A percentile compares a stretch with the other conserved stretches of the same genome.
Evolutionary conservation across 2,888 invertebrate species (phyloP).

Genomic region (Conops quadrifasciatus): DNA sequence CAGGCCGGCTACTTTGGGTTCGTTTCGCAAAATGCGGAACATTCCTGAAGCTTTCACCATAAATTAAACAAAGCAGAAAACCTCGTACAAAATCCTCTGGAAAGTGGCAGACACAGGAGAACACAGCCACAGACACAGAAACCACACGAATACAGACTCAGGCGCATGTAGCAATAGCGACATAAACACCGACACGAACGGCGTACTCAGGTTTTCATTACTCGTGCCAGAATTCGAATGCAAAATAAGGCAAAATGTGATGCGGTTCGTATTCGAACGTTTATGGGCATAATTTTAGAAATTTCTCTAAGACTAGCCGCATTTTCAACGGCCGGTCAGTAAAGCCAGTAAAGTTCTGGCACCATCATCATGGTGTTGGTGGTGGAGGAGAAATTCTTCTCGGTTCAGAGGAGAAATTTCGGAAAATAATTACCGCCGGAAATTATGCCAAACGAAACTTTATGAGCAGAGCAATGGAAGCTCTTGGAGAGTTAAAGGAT

Average conservation of each 20-base stretch:
- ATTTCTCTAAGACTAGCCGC: not conserved
- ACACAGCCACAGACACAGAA: conserved; percentile 20
- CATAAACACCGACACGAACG: not conserved
- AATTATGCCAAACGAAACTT: conserved; percentile 19
- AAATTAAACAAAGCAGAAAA: conserved; percentile 53
- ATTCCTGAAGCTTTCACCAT: conserved; percentile 46
- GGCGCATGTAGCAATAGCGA: not conserved
- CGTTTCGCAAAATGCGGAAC: too few relatives aligned
- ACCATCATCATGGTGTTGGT: too few relatives aligned
- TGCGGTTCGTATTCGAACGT: conserved; percentile 33
- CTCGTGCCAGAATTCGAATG: not conserved
- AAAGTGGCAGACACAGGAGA: conserved; percentile 12
- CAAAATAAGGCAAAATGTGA: conserved; percentile 48
- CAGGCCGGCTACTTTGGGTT: too few relatives aligned
- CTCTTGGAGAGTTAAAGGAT: too few relatives aligned
- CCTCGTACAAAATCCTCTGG: conserved; percentile 36
- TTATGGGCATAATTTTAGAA: conserved; percentile 23
- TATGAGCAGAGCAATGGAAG: too few relatives aligned
- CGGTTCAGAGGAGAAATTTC: not conserved
- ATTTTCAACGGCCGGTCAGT: not conserved
- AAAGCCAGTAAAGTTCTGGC: not conserved
- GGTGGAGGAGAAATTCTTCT: too few relatives aligned
- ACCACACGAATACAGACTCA: not conserved
- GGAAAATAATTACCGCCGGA: conserved; percentile 1
- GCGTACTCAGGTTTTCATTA: too few relatives aligned